Conservation (phyloP, 64 coral and sea anemone species). For the Pachyseris speciosa region DNA sequence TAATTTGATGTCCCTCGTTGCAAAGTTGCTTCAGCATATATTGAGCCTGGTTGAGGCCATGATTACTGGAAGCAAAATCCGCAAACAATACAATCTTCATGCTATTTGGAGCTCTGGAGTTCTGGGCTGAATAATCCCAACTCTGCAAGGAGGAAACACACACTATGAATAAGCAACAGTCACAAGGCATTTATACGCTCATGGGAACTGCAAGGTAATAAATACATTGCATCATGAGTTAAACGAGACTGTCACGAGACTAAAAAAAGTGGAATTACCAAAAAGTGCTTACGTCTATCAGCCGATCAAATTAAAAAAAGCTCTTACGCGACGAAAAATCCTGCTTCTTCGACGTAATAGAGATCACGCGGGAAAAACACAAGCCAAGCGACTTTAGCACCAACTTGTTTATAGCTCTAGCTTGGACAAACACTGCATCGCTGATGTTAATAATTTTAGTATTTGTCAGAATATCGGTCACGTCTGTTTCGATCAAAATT, state of each 20-base stretch:
- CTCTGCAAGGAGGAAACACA: not conserved
- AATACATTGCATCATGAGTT: slow-evolving; percentile 6
- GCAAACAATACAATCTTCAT: slow-evolving; percentile 97
- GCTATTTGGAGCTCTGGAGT: slow-evolving; percentile 6
- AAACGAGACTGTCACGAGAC: not conserved
- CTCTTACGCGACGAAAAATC: not conserved
- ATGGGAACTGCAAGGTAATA: not conserved
- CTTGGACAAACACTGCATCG: not conserved
- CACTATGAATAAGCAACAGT: not conserved
- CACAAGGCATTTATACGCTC: not conserved
- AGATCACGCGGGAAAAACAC: not conserved
- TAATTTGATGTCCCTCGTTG: slow-evolving; percentile 84
- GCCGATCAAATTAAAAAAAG: not conserved
- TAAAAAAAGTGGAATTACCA: not conserved
- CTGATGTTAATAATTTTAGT: slow-evolving; percentile 39
- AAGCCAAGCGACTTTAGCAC: not conserved
- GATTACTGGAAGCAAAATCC: slow-evolving; percentile 75
- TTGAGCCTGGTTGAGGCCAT: slow-evolving; percentile 89
- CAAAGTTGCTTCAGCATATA: slow-evolving; percentile 92
- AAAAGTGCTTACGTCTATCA: not conserved
- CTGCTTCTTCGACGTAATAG: not conserved
- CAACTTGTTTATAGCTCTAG: not conserved
- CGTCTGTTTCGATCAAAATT: not conserved
- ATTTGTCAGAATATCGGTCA: slow-evolving; percentile 31
- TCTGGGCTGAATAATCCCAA: not conserved